Base-by-base conservation (phyloP, 2,797 vertebrate species). In the Channa striata region DNA sequence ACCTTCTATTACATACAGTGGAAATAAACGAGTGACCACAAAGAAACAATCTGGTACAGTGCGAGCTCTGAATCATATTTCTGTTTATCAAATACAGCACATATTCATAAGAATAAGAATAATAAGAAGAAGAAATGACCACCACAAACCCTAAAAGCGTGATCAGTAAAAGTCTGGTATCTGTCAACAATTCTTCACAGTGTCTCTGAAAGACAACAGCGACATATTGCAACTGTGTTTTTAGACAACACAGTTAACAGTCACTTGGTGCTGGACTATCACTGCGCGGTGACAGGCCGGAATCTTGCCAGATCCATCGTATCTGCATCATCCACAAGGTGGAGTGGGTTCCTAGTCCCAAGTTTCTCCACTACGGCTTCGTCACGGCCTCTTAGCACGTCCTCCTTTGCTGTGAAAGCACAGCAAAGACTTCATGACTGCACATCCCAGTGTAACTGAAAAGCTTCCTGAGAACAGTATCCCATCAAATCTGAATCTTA, bases 291-390 rank as follows among this genome's bases (percentile, higher is more conserved):
- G 49, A 43, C 5, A 63, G 8, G 17, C 6, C 39, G 0, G 46
- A 47, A 5, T 20, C 19, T 21, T 42, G 17, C 10, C 47, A 40
- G 21, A 66, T 42, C 30, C 17, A 23, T 2, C 21, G 52, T 17
- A 52, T 42, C 33, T 67, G 36, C n/a, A 74, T 17, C 23, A 17
- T 37, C 34, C 36, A 43, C 34, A 64, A n/a, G 56, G 17, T 53
- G n/a, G n/a, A 68, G 5, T 11, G 42, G 48, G 9, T 21, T 9
- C n/a, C 21, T 17, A 17, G 17, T 49, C 58, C 59, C 20, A 40
- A 17, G 8, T n/a, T 34, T 16, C 17, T 68, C 14, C 8, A 40
- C 25, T 50, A 23, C 53, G n/a, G 37, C 11, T 34, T 52, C 19
- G 1, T 33, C 16, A 11, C 23, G 5, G 12, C 44, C 30, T 60